Evolutionary conservation across 2,797 vertebrate genomes (phyloP).

Genomic region (Rallus crepitans): DNA sequence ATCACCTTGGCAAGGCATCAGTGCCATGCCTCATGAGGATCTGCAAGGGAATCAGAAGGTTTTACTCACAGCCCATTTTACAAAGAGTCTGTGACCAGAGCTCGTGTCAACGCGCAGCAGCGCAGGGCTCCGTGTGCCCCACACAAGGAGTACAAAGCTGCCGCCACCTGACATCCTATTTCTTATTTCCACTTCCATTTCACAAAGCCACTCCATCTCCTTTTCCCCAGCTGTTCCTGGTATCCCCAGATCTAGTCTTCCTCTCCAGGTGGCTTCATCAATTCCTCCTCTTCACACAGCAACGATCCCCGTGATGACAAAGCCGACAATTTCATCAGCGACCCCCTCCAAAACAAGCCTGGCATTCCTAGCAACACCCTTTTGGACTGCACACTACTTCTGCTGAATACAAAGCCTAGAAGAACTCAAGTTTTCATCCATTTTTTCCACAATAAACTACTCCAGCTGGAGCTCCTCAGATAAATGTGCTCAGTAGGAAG

Average conservation of each 20-base stretch:
- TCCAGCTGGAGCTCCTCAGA: neutral
- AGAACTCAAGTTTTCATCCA: neutral
- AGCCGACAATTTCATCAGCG: neutral
- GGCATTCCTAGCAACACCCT: rapidly evolving
- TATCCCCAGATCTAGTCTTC: neutral
- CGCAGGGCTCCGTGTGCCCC: neutral
- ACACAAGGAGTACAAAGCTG: neutral
- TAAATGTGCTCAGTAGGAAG: neutral
- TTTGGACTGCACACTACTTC: neutral
- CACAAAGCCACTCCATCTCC: neutral
- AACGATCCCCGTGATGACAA: rapidly evolving
- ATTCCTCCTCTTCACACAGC: neutral
- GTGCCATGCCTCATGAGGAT: neutral
- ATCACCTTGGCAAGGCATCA: neutral
- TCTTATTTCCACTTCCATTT: neutral
- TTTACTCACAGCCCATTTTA: neutral
- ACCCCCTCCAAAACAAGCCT: rapidly evolving
- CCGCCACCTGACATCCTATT: rapidly evolving
- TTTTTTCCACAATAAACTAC: neutral
- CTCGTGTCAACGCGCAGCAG: neutral
- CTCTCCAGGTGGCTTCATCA: neutral
- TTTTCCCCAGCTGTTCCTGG: neutral
- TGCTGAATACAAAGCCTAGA: neutral
- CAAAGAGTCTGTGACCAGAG: neutral
- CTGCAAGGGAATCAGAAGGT: neutral